Evolutionary conservation across 2,888 invertebrate species (phyloP), one percentile per base, ranked within the genome.

Genomic region (Cephus pulcher): DNA sequence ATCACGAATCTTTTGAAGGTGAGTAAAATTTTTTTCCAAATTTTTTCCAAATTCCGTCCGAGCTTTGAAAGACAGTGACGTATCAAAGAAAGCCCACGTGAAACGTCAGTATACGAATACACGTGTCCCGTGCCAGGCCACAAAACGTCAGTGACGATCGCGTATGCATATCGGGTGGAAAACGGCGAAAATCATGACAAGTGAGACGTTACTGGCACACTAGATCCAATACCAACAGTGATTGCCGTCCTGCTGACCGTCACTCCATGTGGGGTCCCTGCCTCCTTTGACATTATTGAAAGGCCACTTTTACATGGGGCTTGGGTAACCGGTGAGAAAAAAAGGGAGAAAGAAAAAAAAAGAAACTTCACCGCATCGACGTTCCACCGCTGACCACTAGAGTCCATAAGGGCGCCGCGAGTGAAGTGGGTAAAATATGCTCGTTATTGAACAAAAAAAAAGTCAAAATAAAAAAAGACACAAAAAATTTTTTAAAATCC

Each of bases 211-310:
- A 56, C 2, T 2, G 23, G 56, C 56, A 56, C 6, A 23, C 56
- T 23, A 23, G 23, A 56, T 56, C 56, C 56, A 56, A 23, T 56
- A 56, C 56, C 9, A 56, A 9, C 56, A 56, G 56, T 56, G 56
- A 56, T 56, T 56, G 56, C 56, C 23, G 56, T 56, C 71, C 71
- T 35, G 85, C 86, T 88, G 90, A 88, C 89, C 89, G 85, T 81
- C 84, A 81, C 87, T 87, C 89, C 81, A 88, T 88, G 89, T 89
- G 89, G 89, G 89, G 90, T 89, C 87, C 82, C 83, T 82, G 83
- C 82, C 83, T 80, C 79, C 79, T 80, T 82, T 82, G 81, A 85
- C 84, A 81, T 84, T 83, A 80, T 80, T 82, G 84, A 85, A 87
- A 88, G 86, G 84, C 83, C 85, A 86, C 86, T 84, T 87, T 85